These are phyloP conservation scores for Rallus crepitans DNA, from an alignment of 2,797 vertebrate genomes.

Conservation along the genomic window DNA sequence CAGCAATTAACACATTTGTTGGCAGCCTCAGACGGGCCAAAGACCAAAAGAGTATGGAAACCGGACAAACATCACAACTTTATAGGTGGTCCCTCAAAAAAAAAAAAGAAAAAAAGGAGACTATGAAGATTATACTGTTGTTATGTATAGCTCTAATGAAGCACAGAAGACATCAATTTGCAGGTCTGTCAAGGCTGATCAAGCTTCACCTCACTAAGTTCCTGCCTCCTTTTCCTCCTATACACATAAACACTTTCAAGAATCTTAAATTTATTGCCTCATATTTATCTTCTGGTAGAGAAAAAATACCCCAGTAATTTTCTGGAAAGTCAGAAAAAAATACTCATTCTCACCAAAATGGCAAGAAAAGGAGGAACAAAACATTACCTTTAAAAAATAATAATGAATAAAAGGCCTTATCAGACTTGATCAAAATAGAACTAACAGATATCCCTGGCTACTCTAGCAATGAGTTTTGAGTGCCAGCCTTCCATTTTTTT, in stretches of 20 bases:
- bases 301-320: neutral
- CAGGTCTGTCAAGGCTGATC: neutral
- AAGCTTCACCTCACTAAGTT: neutral
- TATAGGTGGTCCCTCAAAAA: neutral
- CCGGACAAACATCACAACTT: neutral
- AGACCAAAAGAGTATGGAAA: neutral
- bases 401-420: neutral
- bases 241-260: neutral
- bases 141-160: neutral
- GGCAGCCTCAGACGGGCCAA: neutral
- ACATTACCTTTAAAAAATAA: neutral
- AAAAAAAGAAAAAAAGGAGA: neutral
- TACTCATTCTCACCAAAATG: neutral
- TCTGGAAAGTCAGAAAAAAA: neutral
- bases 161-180: neutral
- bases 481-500: neutral
- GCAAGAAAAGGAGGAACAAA: neutral
- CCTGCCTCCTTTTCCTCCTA: neutral
- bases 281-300: neutral
- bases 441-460: neutral
- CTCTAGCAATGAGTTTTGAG: neutral
- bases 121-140: neutral
- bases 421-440: neutral
- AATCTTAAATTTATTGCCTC: constrained; percentile 13
- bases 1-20: constrained; percentile 20